Conservation (phyloP, 2,888 invertebrate species). For the Carabus problematicus region DNA sequence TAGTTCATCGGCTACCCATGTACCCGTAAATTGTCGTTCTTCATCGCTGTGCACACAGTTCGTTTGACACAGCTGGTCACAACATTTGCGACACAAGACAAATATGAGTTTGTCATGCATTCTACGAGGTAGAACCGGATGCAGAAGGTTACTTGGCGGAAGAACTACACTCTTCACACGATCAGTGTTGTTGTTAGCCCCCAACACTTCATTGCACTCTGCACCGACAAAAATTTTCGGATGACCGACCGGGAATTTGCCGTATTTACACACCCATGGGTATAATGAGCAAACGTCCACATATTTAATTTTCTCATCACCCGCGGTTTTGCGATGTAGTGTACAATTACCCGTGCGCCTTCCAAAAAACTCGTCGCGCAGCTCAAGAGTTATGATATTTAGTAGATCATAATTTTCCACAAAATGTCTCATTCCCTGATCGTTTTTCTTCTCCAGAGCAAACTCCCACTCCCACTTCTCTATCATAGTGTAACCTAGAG, state of each 20-base stretch:
- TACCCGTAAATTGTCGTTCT: conserved; percentile 44
- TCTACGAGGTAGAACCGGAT: conserved; percentile 19
- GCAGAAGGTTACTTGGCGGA: conserved; percentile 5
- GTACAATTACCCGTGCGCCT: no score
- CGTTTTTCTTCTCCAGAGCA: background rate
- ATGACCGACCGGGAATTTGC: conserved; percentile 20
- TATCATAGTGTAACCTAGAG: background rate
- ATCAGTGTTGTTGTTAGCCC: conserved; percentile 44
- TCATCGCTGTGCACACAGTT: conserved; percentile 51
- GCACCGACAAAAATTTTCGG: conserved; percentile 25
- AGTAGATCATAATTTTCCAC: no score
- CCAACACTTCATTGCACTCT: conserved; percentile 20
- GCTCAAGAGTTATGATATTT: no score
- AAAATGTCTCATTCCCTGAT: conserved; percentile 13
- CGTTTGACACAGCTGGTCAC: conserved; percentile 46
- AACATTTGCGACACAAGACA: conserved; percentile 52
- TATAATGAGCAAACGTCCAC: no score
- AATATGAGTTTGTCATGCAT: conserved; percentile 49
- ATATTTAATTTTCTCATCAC: no score
- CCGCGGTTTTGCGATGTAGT: no score
- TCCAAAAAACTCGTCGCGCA: no score
- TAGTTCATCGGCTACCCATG: no score
- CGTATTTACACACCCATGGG: no score
- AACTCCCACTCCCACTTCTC: conserved; percentile 25
- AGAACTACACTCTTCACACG: conserved; percentile 15